Conservation (phyloP, 2,888 invertebrate species). For the Erebia ligea region DNA sequence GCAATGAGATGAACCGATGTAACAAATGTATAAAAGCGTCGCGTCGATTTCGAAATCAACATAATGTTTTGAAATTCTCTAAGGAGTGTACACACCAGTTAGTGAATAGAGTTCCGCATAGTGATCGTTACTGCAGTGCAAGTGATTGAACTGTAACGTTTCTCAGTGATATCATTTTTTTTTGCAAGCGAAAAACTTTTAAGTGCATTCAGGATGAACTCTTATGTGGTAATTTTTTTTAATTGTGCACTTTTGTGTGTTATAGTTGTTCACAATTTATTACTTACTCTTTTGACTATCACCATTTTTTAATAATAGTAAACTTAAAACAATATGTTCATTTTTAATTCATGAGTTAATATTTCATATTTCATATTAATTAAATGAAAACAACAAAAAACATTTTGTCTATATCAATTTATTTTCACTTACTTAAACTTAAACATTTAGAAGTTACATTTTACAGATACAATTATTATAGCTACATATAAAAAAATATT, state of each 20-base stretch:
- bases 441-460: not conserved
- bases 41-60: conserved; percentile 81
- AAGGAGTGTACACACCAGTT: conserved; percentile 70
- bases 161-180: conserved; percentile 44
- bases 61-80: conserved; percentile 77
- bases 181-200: conserved; percentile 39
- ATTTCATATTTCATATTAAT: not conserved
- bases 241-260: conserved; percentile 21
- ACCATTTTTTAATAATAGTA: not conserved
- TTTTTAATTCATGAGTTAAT: not conserved
- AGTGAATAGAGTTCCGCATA: conserved; percentile 72
- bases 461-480: too few relatives aligned
- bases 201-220: conserved; percentile 68
- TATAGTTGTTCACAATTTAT: conserved; percentile 10
- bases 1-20: conserved; percentile 74
- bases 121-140: conserved; percentile 62
- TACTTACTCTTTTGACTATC: not conserved
- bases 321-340: not conserved
- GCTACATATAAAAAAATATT: not conserved
- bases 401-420: not conserved
- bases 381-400: too few relatives aligned
- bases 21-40: conserved; percentile 80
- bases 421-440: not conserved
- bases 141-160: conserved; percentile 63
- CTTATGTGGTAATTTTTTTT: conserved; percentile 57